Evolutionary conservation across 2,888 invertebrate species (phyloP), one percentile per base, ranked within the genome.

Genomic region (Brachyopa scutellaris): DNA sequence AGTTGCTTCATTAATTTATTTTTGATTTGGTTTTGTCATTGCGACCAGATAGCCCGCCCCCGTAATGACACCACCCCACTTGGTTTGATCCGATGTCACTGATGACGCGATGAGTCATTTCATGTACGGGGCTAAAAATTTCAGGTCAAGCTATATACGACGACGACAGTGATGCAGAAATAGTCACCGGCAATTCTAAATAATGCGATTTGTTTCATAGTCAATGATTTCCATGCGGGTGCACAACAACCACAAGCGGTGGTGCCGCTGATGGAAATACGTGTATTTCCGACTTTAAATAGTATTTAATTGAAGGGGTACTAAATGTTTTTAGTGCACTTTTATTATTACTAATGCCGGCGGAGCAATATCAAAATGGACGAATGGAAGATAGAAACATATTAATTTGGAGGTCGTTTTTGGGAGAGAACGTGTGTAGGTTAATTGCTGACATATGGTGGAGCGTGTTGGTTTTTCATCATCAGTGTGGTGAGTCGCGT

Each of bases 251-350:
- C n/a, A n/a, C n/a, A n/a, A n/a, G n/a, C n/a, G n/a, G n/a, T n/a
- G n/a, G 36, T 26, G 38, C 9, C 1, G 23, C 9, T 29, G 40
- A 79, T 73, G 53, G 31, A 61, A 66, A 66, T 59, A n/a, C n/a
- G n/a, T n/a, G 59, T 42, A 26, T 47, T 59, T 45, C 42, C 45
- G 23, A 66, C 57, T 64, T 55, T 21, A 59, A 33, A n/a, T 57
- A 15, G 49, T 13, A 49, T 45, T 67, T 67, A 79, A 74, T 79
- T 74, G 53, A 74, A 47, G 79, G 47, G 74, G 47, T 40, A 66
- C 53, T 74, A 74, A 79, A 79, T 55, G 55, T 67, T 79, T 78
- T 79, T 74, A 67, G 67, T 67, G 67, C 67, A 13, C 15, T 74
- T 67, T 79, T 61, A 74, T 79, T 61, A 66, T 40, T 74, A 53